Conservation (phyloP, 2,113 vertebrate genomes). For the Xyrauchen texanus region DNA sequence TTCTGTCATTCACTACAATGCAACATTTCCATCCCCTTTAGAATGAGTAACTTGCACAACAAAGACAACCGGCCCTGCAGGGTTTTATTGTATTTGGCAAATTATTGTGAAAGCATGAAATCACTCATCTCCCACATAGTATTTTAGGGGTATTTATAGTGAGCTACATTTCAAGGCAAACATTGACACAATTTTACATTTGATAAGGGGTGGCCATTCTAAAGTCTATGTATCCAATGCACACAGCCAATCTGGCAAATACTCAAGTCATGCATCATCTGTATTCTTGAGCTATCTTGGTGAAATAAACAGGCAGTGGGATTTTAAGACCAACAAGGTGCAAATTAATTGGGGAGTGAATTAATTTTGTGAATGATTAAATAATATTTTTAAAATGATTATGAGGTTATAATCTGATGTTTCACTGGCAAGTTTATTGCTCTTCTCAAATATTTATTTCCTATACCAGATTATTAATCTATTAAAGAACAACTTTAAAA, state of each 20-base stretch:
- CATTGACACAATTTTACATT: slow-evolving; percentile 43
- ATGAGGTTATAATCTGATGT: slow-evolving; percentile 2
- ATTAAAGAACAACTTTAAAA: too few species aligned
- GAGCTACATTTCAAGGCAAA: slow-evolving; percentile 31
- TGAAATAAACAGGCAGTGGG: background rate
- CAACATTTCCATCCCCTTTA: slow-evolving; percentile 16
- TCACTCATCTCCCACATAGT: slow-evolving; percentile 6
- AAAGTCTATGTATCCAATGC: slow-evolving; percentile 10
- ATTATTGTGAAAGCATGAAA: slow-evolving; percentile 44
- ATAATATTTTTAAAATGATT: slow-evolving; percentile 17
- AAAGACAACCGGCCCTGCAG: slow-evolving; percentile 41
- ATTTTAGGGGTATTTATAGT: slow-evolving; percentile 37
- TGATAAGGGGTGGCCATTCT: slow-evolving; percentile 9
- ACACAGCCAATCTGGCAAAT: slow-evolving; percentile 12
- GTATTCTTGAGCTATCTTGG: background rate
- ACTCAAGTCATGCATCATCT: slow-evolving; percentile 15
- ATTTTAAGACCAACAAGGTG: background rate
- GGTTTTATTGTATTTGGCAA: slow-evolving; percentile 40
- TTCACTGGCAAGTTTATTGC: too few species aligned
- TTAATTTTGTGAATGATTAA: slow-evolving; percentile 23
- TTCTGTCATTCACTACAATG: slow-evolving; percentile 33
- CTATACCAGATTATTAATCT: too few species aligned
- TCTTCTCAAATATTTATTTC: too few species aligned
- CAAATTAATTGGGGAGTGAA: background rate
- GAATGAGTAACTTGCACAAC: slow-evolving; percentile 31